Base-by-base conservation (phyloP, 2,113 vertebrate species). In the Oreochromis spilurus region DNA sequence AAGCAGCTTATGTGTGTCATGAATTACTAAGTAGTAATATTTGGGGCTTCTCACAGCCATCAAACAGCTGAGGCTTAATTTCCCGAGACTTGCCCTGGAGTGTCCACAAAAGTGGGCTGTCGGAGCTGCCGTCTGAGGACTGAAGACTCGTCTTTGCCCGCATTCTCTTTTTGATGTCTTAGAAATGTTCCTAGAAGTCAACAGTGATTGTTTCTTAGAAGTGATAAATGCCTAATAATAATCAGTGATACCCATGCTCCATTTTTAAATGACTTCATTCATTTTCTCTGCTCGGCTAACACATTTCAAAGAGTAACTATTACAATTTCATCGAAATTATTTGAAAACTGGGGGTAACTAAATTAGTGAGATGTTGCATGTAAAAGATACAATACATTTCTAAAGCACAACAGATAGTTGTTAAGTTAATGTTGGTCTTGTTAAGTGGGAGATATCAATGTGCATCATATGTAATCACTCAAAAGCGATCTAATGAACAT, bases 11-110 rank as follows among this genome's bases (percentile, higher is more conserved):
- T 90, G 93, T 92, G 92, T 94, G 91, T 92, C 93, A 94, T 94
- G 94, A 95, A 95, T 96, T 84, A 90, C 94, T 93, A 93, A 95
- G 90, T 82, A 92, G 93, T 85, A 87, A 93, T 93, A 94, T 95
- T 92, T 91, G 88, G 85, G 91, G 89, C 92, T 90, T 89, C 89
- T 94, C 62, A 52, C 89, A 90, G 90, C 87, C 88, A 89, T 93
- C 93, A 93, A 92, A 91, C 91, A 95, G 94, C 94, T 93, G 90
- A 95, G 92, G 87, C 92, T 93, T 91, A 88, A 92, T 90, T 92
- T 91, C 92, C 91, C 53, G 83, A 92, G 90, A 93, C 84, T 91
- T 91, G 88, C 89, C 88, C 91, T 83, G 78, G 78, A 93, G 91
- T 92, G 91, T 90, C 93, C 89, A 57, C 60, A 80, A 89, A 93